A percentile compares a stretch with the other conserved stretches of the same genome.
These are phyloP conservation scores for Oryzias sinensis DNA, from an alignment of 2,797 vertebrate species.

Conservation along the genomic window DNA sequence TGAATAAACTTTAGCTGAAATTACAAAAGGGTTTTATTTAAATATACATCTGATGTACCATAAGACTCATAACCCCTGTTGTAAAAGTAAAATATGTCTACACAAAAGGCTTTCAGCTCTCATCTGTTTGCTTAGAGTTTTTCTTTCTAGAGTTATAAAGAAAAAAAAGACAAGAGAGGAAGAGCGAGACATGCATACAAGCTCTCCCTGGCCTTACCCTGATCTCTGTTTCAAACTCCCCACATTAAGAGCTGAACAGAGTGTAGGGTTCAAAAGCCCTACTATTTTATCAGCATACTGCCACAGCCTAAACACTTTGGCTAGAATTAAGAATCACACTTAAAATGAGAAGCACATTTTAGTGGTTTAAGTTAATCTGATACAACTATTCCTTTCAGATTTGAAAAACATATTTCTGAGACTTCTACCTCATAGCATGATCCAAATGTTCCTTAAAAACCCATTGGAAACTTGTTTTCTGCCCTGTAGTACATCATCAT, in stretches of 20 bases:
- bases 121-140: too few species aligned
- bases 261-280: constrained; percentile 33
- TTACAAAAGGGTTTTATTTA: too few species aligned
- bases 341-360: constrained; percentile 34
- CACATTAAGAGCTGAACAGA: constrained; percentile 64
- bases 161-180: not conserved
- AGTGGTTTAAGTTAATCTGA: constrained; percentile 5
- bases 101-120: too few species aligned
- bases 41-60: too few species aligned
- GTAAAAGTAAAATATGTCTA: too few species aligned
- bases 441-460: too few species aligned
- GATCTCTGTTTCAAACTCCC: constrained; percentile 49
- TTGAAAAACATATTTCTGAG: constrained; percentile 1
- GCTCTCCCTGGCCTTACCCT: constrained; percentile 31
- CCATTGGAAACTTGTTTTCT: too few species aligned
- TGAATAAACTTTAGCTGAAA: too few species aligned
- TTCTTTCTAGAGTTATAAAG: too few species aligned
- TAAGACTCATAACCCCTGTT: too few species aligned
- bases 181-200: constrained; percentile 13
- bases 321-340: constrained; percentile 28
- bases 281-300: constrained; percentile 41
- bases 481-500: too few species aligned
- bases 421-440: too few species aligned
- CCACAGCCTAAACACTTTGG: constrained; percentile 18
- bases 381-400: not conserved